These are phyloP conservation scores for Ceryle rudis DNA, from an alignment of 2,797 vertebrate genomes.

Conservation along the genomic window DNA sequence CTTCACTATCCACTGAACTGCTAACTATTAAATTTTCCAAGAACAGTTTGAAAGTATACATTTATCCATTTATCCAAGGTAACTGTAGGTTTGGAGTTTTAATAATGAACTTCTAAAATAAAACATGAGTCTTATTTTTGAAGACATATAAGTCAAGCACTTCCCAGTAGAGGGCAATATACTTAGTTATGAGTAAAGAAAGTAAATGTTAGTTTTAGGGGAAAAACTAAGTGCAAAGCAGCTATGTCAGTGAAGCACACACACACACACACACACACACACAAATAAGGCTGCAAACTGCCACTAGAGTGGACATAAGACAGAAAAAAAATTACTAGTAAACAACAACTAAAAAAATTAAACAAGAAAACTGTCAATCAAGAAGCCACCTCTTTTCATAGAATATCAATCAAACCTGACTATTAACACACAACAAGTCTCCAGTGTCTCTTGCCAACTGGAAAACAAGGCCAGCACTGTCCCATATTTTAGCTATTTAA, in stretches of 20 bases:
- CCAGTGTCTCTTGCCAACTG: background rate
- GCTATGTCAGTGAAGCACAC: background rate
- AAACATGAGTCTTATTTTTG: background rate
- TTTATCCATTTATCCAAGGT: background rate
- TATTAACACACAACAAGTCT: background rate
- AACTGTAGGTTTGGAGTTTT: background rate
- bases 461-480: background rate
- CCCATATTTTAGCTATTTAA: background rate
- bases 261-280: background rate
- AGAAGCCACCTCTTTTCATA: background rate
- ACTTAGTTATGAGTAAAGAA: background rate
- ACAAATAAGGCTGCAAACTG: background rate
- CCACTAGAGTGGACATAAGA: background rate
- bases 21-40: too few relatives aligned
- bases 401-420: background rate
- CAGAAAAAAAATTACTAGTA: background rate
- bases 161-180: background rate
- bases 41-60: too few relatives aligned
- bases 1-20: too few relatives aligned
- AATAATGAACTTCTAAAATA: background rate
- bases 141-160: background rate
- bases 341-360: background rate
- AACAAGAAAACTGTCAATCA: background rate
- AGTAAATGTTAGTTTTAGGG: background rate
- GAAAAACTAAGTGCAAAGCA: background rate